These are phyloP conservation scores for Gambusia yucatana DNA, from an alignment of 2,797 vertebrate genomes.

Conservation along the genomic window DNA sequence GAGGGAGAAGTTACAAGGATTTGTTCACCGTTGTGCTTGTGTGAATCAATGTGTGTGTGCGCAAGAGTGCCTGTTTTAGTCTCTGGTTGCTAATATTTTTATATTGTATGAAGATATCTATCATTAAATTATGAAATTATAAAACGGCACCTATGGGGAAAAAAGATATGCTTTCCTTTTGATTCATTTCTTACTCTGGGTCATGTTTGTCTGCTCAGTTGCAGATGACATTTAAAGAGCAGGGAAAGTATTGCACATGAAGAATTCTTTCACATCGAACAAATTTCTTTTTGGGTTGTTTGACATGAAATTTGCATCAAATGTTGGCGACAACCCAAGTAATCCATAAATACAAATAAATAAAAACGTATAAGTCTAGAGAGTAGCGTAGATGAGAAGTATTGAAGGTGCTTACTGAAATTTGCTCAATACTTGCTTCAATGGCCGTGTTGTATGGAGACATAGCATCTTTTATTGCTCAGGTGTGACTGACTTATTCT, in stretches of 20 bases:
- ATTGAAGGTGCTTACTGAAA: neutral
- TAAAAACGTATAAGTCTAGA: neutral
- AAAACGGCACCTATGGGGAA: neutral
- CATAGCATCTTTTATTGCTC: neutral
- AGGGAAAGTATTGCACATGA: neutral
- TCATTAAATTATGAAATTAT: slow-evolving; percentile 31
- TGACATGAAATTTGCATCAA: neutral
- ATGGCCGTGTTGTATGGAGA: neutral
- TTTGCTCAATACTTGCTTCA: neutral
- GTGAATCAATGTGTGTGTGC: slow-evolving; percentile 19
- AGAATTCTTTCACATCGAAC: neutral
- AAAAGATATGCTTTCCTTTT: neutral
- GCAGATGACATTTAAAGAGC: neutral
- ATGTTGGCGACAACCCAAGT: neutral
- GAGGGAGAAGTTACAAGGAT: slow-evolving; percentile 33
- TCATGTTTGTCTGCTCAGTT: neutral
- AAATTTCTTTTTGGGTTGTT: neutral
- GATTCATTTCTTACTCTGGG: neutral
- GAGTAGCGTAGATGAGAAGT: neutral
- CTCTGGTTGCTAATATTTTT: slow-evolving; percentile 17
- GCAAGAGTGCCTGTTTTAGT: slow-evolving; percentile 11
- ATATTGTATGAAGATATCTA: slow-evolving; percentile 26
- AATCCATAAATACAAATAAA: neutral
- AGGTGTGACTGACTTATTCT: neutral
- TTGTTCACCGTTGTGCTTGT: slow-evolving; percentile 25